Evolutionary conservation across 1,140 invertebrate species (phyloP).

Genomic region (Heliconius melpomene): DNA sequence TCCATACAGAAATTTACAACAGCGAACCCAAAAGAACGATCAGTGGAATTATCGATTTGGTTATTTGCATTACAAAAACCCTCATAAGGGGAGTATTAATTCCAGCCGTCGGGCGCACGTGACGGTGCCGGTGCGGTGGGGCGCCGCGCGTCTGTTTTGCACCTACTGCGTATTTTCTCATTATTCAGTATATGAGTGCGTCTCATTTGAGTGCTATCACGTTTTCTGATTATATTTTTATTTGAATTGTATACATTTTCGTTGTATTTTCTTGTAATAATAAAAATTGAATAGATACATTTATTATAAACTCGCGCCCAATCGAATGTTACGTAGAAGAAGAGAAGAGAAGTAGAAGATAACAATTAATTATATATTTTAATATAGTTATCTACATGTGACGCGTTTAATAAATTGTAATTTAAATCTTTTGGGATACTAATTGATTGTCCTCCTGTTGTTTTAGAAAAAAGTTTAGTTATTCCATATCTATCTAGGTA

Average conservation of each 20-base stretch:
- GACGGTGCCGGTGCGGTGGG: constrained; percentile 17
- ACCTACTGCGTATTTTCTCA: constrained; percentile 30
- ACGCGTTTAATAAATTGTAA: no score
- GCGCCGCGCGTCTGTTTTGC: constrained; percentile 21
- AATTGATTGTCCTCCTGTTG: no score
- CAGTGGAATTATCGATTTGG: constrained; percentile 39
- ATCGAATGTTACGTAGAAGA: no score
- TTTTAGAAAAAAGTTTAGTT: no score
- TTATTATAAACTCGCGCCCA: no score
- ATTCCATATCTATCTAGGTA: no score
- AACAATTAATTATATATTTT: no score
- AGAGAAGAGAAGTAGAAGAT: no score
- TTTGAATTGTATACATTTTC: neutral
- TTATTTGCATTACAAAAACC: constrained; percentile 50
- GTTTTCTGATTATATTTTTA: neutral
- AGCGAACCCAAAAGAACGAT: neutral
- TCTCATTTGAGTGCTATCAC: neutral
- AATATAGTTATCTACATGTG: no score
- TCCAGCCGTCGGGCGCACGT: constrained; percentile 40
- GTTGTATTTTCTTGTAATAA: no score
- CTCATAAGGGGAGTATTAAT: constrained; percentile 44
- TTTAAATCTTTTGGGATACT: no score
- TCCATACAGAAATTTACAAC: neutral
- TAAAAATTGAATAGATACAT: no score
- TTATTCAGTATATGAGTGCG: neutral